A percentile compares a stretch with the other conserved stretches of the same genome.
These are phyloP conservation scores for Nixonia krombeini DNA, from an alignment of 1,140 invertebrate species.

Conservation along the genomic window DNA sequence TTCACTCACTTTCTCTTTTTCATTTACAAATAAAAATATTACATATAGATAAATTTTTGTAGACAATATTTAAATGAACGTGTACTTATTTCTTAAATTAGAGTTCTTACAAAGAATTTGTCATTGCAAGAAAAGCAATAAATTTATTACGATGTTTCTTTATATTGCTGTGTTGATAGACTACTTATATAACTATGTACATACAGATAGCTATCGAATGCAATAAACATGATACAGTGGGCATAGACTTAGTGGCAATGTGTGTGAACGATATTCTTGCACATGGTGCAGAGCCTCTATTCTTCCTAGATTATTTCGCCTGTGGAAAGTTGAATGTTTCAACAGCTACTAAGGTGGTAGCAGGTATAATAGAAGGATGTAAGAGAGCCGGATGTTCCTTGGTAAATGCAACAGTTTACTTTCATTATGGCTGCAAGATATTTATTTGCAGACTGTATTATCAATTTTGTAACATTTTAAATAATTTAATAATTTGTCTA, in stretches of 20 bases:
- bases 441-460: too few species aligned
- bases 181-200: conserved; percentile 8
- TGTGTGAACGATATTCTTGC: conserved; percentile 97
- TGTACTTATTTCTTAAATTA: conserved; percentile 2
- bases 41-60: too few species aligned
- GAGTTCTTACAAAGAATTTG: too few species aligned
- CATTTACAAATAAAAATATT: too few species aligned
- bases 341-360: conserved; percentile 83
- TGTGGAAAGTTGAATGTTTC: conserved; percentile 87
- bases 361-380: conserved; percentile 91
- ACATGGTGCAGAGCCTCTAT: conserved; percentile 94
- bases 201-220: conserved; percentile 84
- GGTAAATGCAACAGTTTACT: conserved; percentile 76
- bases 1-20: too few species aligned
- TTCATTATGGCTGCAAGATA: too few species aligned
- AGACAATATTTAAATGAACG: too few species aligned
- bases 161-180: too few species aligned
- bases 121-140: too few species aligned
- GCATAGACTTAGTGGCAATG: conserved; percentile 97
- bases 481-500: too few species aligned
- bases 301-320: conserved; percentile 97
- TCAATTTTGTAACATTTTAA: too few species aligned
- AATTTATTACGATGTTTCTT: too few species aligned
- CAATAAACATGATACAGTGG: conserved; percentile 87
- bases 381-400: conserved; percentile 88